These are phyloP conservation scores for Penelope pileata DNA, from an alignment of 2,113 vertebrate species.

Conservation along the genomic window DNA sequence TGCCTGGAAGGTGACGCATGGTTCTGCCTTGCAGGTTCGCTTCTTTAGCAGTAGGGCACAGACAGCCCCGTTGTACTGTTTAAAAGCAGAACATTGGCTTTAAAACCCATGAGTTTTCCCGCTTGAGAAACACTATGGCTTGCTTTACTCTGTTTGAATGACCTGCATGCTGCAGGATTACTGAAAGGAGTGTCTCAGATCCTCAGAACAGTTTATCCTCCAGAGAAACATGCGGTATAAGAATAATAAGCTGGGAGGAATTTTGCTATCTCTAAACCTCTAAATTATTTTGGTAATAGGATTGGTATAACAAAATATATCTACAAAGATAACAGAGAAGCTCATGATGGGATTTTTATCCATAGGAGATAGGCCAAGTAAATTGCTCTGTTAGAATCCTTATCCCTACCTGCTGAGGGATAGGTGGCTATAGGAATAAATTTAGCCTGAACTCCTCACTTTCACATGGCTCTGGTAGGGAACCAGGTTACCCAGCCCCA, in stretches of 20 bases:
- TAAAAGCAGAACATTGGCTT: neutral
- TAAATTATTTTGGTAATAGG: neutral
- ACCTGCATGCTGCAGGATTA: neutral
- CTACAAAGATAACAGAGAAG: neutral
- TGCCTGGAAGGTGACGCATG: neutral
- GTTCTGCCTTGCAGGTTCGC: neutral
- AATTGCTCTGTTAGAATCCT: neutral
- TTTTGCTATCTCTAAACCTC: neutral
- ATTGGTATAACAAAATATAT: neutral
- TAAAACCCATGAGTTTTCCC: neutral
- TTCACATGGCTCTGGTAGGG: neutral
- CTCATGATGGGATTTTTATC: neutral
- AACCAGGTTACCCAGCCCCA: neutral
- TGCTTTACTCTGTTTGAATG: neutral
- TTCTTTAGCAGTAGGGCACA: neutral
- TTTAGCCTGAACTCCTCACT: neutral
- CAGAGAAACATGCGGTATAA: neutral
- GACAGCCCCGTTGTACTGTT: neutral
- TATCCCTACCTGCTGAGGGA: neutral
- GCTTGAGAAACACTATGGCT: neutral
- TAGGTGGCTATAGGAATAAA: neutral
- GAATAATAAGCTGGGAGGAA: neutral
- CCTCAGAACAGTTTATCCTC: neutral
- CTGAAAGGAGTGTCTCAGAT: neutral
- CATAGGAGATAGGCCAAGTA: neutral